Evolutionary conservation across 1,140 invertebrate species (phyloP).

Genomic region (Mizuhopecten yessoensis): DNA sequence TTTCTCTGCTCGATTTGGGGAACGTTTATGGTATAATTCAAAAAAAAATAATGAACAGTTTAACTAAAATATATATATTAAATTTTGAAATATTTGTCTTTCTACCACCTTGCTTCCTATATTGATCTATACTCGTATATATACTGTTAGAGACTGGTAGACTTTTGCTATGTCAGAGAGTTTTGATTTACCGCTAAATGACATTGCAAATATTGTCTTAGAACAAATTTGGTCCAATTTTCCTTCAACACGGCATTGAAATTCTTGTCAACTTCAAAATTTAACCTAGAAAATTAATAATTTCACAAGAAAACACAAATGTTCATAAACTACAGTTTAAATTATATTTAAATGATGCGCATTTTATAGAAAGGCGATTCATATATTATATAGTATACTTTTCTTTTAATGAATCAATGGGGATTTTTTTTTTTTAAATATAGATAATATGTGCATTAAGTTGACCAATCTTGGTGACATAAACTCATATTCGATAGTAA

Average conservation of each 20-base stretch:
- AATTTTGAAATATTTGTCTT: too few relatives aligned
- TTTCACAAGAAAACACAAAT: too few relatives aligned
- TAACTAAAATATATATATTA: too few relatives aligned
- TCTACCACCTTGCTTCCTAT: too few relatives aligned
- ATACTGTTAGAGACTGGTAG: background rate
- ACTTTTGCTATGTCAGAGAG: background rate
- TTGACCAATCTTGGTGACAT: background rate
- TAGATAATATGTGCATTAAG: background rate
- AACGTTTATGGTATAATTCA: too few relatives aligned
- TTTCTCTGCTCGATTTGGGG: too few relatives aligned
- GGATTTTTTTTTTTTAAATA: background rate
- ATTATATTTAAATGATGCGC: too few relatives aligned
- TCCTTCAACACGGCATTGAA: background rate
- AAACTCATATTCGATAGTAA: background rate
- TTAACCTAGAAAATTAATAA: background rate
- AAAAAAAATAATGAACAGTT: too few relatives aligned
- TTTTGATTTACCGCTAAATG: conserved; percentile 4
- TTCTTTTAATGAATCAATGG: background rate
- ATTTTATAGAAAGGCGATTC: too few relatives aligned
- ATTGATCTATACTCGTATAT: too few relatives aligned
- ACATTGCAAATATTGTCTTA: conserved; percentile 11
- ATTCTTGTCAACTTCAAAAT: background rate
- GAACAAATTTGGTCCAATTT: conserved; percentile 20
- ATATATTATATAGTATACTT: too few relatives aligned
- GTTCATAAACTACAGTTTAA: too few relatives aligned